These are phyloP conservation scores for Periphyllus acericola DNA, from an alignment of 2,888 invertebrate genomes.

Conservation along the genomic window DNA sequence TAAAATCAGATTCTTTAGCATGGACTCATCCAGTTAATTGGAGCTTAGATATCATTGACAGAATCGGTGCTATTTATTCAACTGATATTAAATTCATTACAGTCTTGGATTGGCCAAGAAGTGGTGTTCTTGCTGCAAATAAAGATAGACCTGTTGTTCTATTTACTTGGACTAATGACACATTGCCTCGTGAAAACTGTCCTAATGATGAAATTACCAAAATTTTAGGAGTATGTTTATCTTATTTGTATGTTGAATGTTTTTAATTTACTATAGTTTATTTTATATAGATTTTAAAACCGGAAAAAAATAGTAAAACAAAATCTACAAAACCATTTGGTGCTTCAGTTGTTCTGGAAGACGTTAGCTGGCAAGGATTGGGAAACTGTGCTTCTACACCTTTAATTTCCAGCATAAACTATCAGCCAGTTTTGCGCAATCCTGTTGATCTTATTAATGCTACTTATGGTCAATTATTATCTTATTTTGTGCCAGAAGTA, in stretches of 20 bases:
- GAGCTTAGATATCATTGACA: constrained; percentile 77
- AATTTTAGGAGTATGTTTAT: constrained; percentile 73
- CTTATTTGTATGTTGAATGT: constrained; percentile 17
- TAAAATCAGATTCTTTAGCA: constrained; percentile 65
- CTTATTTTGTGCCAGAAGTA: constrained; percentile 83
- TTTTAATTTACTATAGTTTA: constrained; percentile 26
- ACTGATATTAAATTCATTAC: constrained; percentile 75
- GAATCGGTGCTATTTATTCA: constrained; percentile 64
- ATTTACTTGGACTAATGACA: constrained; percentile 88
- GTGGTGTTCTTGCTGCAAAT: constrained; percentile 66
- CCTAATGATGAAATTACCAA: constrained; percentile 79
- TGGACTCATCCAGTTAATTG: constrained; percentile 70
- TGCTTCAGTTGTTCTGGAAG: constrained; percentile 73
- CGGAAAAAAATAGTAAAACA: constrained; percentile 39
- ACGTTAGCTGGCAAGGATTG: constrained; percentile 75
- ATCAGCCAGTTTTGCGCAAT: constrained; percentile 82
- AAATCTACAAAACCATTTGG: constrained; percentile 67
- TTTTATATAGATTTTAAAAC: constrained; percentile 46
- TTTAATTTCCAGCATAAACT: constrained; percentile 72
- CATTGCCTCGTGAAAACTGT: constrained; percentile 81
- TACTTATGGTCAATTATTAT: constrained; percentile 82
- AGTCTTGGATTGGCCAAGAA: constrained; percentile 67
- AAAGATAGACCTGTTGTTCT: constrained; percentile 85
- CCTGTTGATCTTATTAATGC: constrained; percentile 87
- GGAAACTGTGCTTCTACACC: constrained; percentile 75